Base-by-base conservation (phyloP, 1,140 invertebrate species). In the Nasonia longicornis region DNA sequence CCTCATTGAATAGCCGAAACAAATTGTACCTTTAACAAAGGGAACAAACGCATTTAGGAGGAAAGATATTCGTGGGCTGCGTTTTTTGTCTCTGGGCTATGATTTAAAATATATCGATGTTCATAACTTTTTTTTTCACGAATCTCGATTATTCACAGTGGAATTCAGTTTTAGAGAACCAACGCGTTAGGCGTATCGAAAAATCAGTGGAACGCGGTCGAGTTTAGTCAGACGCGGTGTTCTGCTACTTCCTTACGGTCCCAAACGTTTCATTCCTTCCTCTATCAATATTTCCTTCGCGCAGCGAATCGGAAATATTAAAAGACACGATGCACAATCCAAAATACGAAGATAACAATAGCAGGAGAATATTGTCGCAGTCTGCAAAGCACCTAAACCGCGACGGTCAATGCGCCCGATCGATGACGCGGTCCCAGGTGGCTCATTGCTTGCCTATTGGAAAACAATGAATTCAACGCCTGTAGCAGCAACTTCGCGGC, bases 391-490 rank as follows among this genome's bases (percentile, higher is more conserved):
- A 67, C 10, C 22, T 11, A 26, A 67, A 11, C 0, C 20, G 64
- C 29, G 22, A 4, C 31, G 83, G 74, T 84, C 82, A 78, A 84
- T 81, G 75, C 76, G 16, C 72, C 64, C 78, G 72, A 84, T 86
- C 84, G 81, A 83, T 84, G 82, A 84, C 77, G 81, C 16, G 14
- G 20, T 75, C 83, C 84, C 82, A 84, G 85, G 79, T 86, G 85
- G 82, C 80, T 64, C 72, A 81, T 84, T 84, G 73, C 77, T 75
- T 63, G 80, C 29, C 58, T 85, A 86, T 86, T 79, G 86, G 85
- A 87, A 86, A 86, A 86, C 86, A 86, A 87, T 87, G 85, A 86
- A 86, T 85, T 81, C 82, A 38, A 64, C 71, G 70, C 80, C 64
- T 38, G 58, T 31, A 7, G 73, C 52, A 16, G 52, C 31, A 63